These are phyloP conservation scores for Cydia strobilella DNA, from an alignment of 1,140 invertebrate genomes.

Conservation along the genomic window DNA sequence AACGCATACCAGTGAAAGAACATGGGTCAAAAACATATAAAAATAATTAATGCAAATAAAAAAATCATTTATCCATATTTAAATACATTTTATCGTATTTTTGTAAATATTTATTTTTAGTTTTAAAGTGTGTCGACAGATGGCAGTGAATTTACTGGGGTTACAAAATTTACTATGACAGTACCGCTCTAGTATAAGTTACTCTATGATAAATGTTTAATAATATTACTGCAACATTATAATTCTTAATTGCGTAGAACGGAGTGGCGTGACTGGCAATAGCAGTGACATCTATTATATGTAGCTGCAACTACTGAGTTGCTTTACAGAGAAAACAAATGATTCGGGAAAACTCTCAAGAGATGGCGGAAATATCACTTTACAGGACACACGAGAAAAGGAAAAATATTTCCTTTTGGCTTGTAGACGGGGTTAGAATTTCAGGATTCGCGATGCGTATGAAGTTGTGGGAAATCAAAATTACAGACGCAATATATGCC, in stretches of 20 bases:
- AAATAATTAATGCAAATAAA: no score
- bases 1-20: no score
- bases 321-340: neutral
- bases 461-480: neutral
- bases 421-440: neutral
- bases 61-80: no score
- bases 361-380: neutral
- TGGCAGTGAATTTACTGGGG: no score
- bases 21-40: no score
- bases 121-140: no score
- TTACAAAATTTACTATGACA: no score
- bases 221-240: neutral
- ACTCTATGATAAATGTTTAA: no score
- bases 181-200: no score
- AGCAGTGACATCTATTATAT: constrained; percentile 3
- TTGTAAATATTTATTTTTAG: no score
- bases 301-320: neutral
- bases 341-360: neutral
- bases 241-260: neutral
- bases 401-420: neutral
- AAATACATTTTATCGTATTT: no score
- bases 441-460: neutral
- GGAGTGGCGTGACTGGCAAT: neutral
- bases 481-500: neutral
- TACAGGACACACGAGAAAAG: neutral